These are phyloP conservation scores for Plagodis dolabraria DNA, from an alignment of 2,888 invertebrate genomes.

Conservation along the genomic window DNA sequence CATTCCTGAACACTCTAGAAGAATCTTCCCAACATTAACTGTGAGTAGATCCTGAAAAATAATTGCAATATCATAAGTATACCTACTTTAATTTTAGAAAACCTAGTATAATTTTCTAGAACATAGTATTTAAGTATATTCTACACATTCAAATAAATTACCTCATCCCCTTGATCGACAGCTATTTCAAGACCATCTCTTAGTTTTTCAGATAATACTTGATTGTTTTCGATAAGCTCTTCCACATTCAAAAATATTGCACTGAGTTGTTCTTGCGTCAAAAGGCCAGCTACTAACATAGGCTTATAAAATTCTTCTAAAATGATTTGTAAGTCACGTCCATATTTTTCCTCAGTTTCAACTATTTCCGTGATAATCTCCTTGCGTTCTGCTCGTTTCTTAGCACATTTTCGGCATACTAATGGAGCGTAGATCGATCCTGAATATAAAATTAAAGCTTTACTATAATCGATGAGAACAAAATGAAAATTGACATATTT, in stretches of 20 bases:
- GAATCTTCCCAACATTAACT: conserved; percentile 95
- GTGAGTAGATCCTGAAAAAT: conserved; percentile 89
- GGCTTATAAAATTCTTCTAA: conserved; percentile 97
- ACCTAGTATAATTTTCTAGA: background rate
- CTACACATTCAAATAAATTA: conserved; percentile 35
- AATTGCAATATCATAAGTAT: background rate
- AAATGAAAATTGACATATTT: no score
- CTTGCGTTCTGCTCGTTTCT: conserved; percentile 94
- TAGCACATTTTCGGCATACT: conserved; percentile 94
- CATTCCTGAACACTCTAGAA: conserved; percentile 96
- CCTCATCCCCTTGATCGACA: conserved; percentile 90
- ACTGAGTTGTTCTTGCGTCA: conserved; percentile 95
- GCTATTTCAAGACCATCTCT: conserved; percentile 95
- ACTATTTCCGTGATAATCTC: conserved; percentile 98
- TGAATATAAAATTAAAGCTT: conserved; percentile 37
- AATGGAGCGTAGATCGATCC: conserved; percentile 91
- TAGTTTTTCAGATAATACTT: conserved; percentile 93
- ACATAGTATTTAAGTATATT: background rate
- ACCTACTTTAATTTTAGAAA: no score
- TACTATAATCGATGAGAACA: no score
- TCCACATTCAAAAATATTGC: conserved; percentile 97
- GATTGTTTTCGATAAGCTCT: conserved; percentile 95
- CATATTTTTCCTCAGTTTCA: conserved; percentile 98
- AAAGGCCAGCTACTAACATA: conserved; percentile 95
- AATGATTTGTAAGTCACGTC: conserved; percentile 95